Evolutionary conservation across 2,113 vertebrate species (phyloP).

Genomic region (Brachirus orientalis): DNA sequence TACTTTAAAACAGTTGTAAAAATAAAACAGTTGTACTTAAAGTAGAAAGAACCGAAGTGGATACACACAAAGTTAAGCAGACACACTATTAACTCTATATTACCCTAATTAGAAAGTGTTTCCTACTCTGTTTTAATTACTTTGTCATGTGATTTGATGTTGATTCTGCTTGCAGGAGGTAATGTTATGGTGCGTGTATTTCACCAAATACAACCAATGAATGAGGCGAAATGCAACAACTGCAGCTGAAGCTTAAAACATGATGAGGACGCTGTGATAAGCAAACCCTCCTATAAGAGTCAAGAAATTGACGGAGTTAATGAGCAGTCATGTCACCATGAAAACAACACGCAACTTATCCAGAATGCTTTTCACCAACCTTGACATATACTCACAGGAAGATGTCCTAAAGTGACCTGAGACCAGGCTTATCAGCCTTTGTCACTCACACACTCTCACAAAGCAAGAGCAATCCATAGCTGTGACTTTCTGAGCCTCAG

Average conservation of each 20-base stretch:
- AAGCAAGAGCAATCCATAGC: constrained; percentile 26
- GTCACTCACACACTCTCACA: constrained; percentile 35
- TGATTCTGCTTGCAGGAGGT: constrained; percentile 30
- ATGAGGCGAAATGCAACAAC: constrained; percentile 14
- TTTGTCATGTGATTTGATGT: constrained; percentile 21
- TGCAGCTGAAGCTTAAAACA: constrained; percentile 43
- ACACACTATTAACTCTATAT: constrained; percentile 12
- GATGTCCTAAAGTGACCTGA: constrained; percentile 52
- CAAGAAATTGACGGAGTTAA: constrained; percentile 64
- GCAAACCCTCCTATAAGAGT: constrained; percentile 54
- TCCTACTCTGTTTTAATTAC: constrained; percentile 18
- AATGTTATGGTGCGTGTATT: constrained; percentile 19
- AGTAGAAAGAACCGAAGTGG: constrained; percentile 1
- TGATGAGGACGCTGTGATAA: constrained; percentile 54
- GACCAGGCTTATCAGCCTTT: constrained; percentile 47
- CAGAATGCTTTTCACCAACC: constrained; percentile 60
- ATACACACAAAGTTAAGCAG: not conserved
- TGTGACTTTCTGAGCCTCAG: constrained; percentile 39
- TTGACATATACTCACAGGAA: constrained; percentile 23
- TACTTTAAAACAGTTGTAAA: not conserved
- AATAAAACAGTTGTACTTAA: not conserved
- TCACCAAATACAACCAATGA: constrained; percentile 21
- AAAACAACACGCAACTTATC: constrained; percentile 66
- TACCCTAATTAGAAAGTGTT: constrained; percentile 22
- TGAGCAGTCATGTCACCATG: constrained; percentile 57